Evolutionary conservation across 2,113 vertebrate species (phyloP), one percentile per base, ranked within the genome.

Genomic region (pig (Sus scrofa)): DNA sequence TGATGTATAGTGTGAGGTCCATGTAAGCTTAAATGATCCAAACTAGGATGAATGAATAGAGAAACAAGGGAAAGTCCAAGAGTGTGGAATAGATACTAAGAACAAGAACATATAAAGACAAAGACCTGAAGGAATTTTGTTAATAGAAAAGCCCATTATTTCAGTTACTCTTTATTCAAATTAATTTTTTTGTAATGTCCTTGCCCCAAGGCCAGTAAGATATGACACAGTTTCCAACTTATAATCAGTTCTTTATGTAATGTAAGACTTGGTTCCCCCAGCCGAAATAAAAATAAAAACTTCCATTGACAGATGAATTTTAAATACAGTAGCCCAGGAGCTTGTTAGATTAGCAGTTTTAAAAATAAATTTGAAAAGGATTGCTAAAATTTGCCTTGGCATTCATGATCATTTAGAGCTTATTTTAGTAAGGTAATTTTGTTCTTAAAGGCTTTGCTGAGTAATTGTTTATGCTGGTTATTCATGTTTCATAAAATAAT

Each of bases 401-500:
- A 50, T 79, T 86, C 26, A 54, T 65, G 12, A 39, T 94, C 20
- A 89, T 84, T 95, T 75, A 90, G 50, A 79, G 7, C 18, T 91
- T 77, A 74, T 75, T 92, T 92, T 95, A 79, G 54, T 82, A 84
- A 86, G n/a, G 1, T 58, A 78, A 73, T 93, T 86, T 94, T 92
- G 65, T 24, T 96, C 22, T 30, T 93, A 90, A 63, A 2, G 24
- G 65, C 15, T 74, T 63, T 63, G 6, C 6, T 78, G 73, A 95
- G 54, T 77, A 88, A 68, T 50, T 94, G 71, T 34, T 81, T 96
- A 56, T 27, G 68, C 3, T 84, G 24, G 2, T 52, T 96, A 89
- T 63, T 91, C 54, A 50, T 95, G 30, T 86, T 89, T 87, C 30
- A 82, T 62, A 93, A 95, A 86, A 97, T 94, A 95, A 84, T 95